Evolutionary conservation across 2,888 invertebrate species (phyloP), one percentile per base, ranked within the genome.

Genomic region (Panzeria rudis): DNA sequence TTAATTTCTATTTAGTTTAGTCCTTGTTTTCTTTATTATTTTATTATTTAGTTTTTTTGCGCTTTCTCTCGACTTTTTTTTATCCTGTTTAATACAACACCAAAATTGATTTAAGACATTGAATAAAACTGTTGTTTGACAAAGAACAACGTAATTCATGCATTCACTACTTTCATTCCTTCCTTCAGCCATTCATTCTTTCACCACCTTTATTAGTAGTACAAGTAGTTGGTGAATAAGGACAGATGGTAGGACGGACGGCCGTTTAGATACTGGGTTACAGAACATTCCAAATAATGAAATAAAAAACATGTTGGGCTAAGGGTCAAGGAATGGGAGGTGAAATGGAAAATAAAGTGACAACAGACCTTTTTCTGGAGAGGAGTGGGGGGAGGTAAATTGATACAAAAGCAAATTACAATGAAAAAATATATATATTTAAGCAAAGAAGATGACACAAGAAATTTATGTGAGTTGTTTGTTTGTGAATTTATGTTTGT

Each of bases 1-100:
- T 85, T 85, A 85, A 85, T 85, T 85, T 85, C 85, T 85, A 85
- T 85, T 85, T 85, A 85, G 85, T 82, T 85, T 73, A 85, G 85
- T 85, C 64, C 82, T 69, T 82, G 80, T 80, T 59, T 80, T 66
- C 59, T 73, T 66, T 80, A 66, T 66, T 80, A 59, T 68, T 50
- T 54, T 35, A n/a, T 73, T 7, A 20, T 73, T 2, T 61, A 13
- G 5, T 50, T 25, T 35, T 75, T 56, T 66, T 13, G 8, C 3
- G 4, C 11, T 6, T 17, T 35, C 17, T 23, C 47, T 11, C 23
- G 23, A 56, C 13, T 7, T 75, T 56, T 80, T 72, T 59, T 72
- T 72, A 72, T 79, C n/a, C 35, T 11, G 62, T 54, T 80, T 76
- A 52, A 62, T 82, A 54, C 69, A 71, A 83, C 73, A 62, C 69